A percentile compares a stretch with the other conserved stretches of the same genome.
Conservation (phyloP, 2,888 invertebrate species). For the Actias luna region DNA sequence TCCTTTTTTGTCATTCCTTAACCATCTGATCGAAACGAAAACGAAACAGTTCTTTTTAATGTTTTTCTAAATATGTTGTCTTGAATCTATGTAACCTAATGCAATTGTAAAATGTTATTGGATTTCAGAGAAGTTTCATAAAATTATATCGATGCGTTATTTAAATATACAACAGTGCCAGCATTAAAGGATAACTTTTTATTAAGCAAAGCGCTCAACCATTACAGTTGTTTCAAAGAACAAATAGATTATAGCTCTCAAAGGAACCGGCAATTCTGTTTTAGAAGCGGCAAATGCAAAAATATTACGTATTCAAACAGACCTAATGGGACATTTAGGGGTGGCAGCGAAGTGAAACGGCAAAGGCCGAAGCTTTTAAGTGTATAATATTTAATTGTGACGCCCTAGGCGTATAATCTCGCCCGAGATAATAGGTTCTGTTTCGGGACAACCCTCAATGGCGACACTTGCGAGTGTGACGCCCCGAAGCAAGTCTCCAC, state of each 20-base stretch:
- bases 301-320: constrained; percentile 83
- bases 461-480: constrained; percentile 77
- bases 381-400: constrained; percentile 83
- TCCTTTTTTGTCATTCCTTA: constrained; percentile 60
- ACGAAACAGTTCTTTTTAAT: constrained; percentile 46
- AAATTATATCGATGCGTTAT: constrained; percentile 18
- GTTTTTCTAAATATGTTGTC: constrained; percentile 43
- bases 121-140: constrained; percentile 13
- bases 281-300: constrained; percentile 80
- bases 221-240: constrained; percentile 79
- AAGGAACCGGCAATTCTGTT: constrained; percentile 80
- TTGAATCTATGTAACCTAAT: constrained; percentile 49
- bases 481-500: constrained; percentile 72
- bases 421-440: constrained; percentile 83
- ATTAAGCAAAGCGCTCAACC: constrained; percentile 73
- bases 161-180: constrained; percentile 37
- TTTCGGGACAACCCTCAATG: constrained; percentile 78
- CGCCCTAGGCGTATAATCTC: constrained; percentile 83
- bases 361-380: constrained; percentile 83
- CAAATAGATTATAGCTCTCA: constrained; percentile 81
- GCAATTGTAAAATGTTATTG: constrained; percentile 39
- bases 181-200: constrained; percentile 66
- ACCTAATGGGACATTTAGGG: constrained; percentile 82
- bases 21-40: constrained; percentile 56
- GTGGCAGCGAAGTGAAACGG: constrained; percentile 81